Evolutionary conservation across 2,888 invertebrate species (phyloP).

Genomic region (Dolichopus griseipennis): DNA sequence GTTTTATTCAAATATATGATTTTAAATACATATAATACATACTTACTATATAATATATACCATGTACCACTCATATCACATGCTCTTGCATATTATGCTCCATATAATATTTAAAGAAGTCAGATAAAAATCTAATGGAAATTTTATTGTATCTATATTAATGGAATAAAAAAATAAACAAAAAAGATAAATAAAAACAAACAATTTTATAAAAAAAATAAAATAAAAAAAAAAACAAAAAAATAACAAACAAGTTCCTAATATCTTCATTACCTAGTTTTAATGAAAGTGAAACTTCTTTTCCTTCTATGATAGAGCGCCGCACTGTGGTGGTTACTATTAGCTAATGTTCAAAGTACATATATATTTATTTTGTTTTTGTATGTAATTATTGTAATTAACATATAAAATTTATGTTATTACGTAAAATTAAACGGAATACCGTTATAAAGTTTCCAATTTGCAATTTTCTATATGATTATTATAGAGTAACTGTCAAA

Average conservation of each 20-base stretch:
- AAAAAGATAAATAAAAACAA: neutral
- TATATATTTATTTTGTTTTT: neutral
- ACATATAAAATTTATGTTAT: neutral
- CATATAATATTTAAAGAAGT: no score
- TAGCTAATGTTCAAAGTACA: neutral
- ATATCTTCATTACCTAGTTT: constrained; percentile 21
- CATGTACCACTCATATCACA: no score
- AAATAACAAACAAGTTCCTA: constrained; percentile 6
- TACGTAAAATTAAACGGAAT: no score
- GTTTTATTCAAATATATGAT: neutral
- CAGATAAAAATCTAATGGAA: no score
- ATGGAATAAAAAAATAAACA: neutral
- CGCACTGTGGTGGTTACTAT: neutral
- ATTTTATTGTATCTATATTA: neutral
- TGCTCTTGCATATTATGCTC: no score
- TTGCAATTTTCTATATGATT: no score
- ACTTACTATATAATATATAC: no score
- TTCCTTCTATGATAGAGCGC: constrained; percentile 20
- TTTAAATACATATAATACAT: no score
- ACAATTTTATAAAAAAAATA: no score
- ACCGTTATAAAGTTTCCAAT: no score
- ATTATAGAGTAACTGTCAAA: no score
- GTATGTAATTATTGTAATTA: neutral
- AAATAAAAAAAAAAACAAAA: neutral
- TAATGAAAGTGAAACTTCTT: constrained; percentile 24